Evolutionary conservation across 2,113 vertebrate genomes (phyloP), one percentile per base, ranked within the genome.

Genomic region (Tapirus terrestris): DNA sequence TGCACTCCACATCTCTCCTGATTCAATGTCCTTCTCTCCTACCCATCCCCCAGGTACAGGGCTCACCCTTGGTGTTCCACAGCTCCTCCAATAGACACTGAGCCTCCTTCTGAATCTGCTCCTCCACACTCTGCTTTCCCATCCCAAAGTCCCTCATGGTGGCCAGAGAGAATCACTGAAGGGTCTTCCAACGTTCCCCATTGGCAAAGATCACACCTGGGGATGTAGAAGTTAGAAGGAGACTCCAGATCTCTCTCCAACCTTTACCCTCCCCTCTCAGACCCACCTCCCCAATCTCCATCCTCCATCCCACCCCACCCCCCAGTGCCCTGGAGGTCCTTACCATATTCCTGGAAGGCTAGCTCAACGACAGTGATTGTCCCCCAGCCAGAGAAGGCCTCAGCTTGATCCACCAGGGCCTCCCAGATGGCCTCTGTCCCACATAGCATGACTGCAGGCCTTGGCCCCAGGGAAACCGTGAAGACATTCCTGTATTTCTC

Each of bases 81-180:
- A 99, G 93, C 7, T 94, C 91, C 79, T 98, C 73, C 43, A 99
- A 91, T 72, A 99, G 86, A 85, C 53, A 98, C 53, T 85, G 97
- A 12, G 98, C 98, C 89, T 99, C 99, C 67, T 99, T 98, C 60
- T 97, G 97, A 27, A 99, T 98, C 13, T 89, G 97, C 48, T 98
- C 95, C 77, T 99, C 98, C 8, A 99, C 97, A 27, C 61, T 98
- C 45, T 82, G 95, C 39, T 97, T 98, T 5, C 99, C 98, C 99
- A 99, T 98, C 17, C 99, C 98, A 4, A 99, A 99, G 94, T 98
- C 97, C 58, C 94, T 98, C 96, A 99, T 91, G 36, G 98, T 97
- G 29, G 60, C 96, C 76, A 99, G 53, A 33, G 98, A 98, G 96
- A 99, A 99, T 25, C 96, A 75, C 2, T 98, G 98, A 51, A 99